A percentile compares a stretch with the other conserved stretches of the same genome.
Conservation (phyloP, 2,888 invertebrate genomes). For the Chrysodeixis includens region DNA sequence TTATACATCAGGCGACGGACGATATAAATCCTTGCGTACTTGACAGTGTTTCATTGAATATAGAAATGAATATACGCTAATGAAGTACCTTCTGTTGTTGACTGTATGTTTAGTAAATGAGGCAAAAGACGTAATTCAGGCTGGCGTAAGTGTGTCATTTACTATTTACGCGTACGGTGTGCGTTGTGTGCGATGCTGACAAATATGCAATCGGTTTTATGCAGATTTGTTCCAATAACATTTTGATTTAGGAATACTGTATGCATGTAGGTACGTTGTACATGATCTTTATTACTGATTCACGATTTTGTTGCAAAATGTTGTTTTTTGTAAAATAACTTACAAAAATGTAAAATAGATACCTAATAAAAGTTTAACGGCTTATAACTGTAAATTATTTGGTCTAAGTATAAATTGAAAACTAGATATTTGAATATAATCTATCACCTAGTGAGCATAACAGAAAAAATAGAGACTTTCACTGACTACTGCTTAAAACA, state of each 20-base stretch:
- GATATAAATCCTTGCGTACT: slow-evolving; percentile 57
- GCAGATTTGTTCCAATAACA: too few relatives aligned
- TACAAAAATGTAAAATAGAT: not conserved
- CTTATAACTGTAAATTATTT: not conserved
- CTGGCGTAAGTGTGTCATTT: not conserved
- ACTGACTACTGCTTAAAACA: too few relatives aligned
- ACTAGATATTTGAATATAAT: not conserved
- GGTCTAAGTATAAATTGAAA: not conserved
- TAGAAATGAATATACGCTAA: slow-evolving; percentile 12
- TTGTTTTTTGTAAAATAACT: not conserved
- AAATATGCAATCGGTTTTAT: too few relatives aligned
- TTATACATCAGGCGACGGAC: slow-evolving; percentile 60
- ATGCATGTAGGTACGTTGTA: too few relatives aligned
- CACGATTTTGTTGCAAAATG: not conserved
- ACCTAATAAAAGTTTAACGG: not conserved
- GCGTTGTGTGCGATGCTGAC: too few relatives aligned
- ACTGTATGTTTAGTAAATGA: not conserved
- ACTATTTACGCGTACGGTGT: too few relatives aligned
- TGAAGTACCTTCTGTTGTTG: not conserved
- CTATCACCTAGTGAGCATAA: too few relatives aligned
- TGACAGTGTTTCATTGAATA: slow-evolving; percentile 23
- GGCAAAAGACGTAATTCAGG: not conserved
- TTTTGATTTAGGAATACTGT: too few relatives aligned
- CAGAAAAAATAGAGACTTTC: too few relatives aligned
- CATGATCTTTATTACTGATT: too few relatives aligned